A percentile compares a stretch with the other conserved stretches of the same genome.
phyloP scores from a whole-genome alignment of 2,888 invertebrate species.

The Coronaproctus castanopsis region DNA sequence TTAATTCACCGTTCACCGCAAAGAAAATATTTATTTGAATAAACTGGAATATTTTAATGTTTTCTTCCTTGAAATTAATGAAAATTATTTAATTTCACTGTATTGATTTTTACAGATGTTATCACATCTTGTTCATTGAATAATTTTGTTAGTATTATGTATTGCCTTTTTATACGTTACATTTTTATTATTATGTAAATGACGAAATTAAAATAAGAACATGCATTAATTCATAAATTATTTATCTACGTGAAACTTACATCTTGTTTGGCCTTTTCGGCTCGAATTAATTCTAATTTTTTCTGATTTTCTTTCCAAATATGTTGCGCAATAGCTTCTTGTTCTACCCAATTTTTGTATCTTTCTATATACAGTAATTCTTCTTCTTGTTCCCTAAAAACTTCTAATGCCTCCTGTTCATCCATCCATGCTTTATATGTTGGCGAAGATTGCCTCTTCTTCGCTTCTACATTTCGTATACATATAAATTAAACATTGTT shows the following conservation, averaged over 20 bases:
- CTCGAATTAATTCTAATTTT: slow-evolving; percentile 33
- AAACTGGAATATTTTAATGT: no score
- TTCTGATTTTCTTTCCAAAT: slow-evolving; percentile 41
- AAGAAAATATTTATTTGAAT: no score
- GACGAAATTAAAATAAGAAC: not conserved
- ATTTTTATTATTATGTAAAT: no score
- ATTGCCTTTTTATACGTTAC: no score
- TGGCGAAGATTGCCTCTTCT: slow-evolving; percentile 27
- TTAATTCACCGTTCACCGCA: no score
- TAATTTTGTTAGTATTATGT: no score
- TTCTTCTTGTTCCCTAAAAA: slow-evolving; percentile 34
- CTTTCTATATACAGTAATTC: slow-evolving; percentile 33
- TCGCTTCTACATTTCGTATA: slow-evolving; percentile 26
- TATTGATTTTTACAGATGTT: no score
- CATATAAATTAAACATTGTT: no score
- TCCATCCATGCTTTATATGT: slow-evolving; percentile 33
- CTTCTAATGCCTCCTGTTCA: slow-evolving; percentile 34
- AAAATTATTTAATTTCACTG: no score
- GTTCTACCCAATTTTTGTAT: slow-evolving; percentile 44
- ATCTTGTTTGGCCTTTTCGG: slow-evolving; percentile 38
- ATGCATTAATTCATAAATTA: not conserved
- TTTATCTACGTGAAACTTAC: no score
- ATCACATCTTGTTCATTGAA: no score
- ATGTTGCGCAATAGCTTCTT: slow-evolving; percentile 39
- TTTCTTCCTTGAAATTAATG: no score